Evolutionary conservation across 2,113 vertebrate genomes (phyloP), one percentile per base, ranked within the genome.

Genomic region (Xenus cinereus): DNA sequence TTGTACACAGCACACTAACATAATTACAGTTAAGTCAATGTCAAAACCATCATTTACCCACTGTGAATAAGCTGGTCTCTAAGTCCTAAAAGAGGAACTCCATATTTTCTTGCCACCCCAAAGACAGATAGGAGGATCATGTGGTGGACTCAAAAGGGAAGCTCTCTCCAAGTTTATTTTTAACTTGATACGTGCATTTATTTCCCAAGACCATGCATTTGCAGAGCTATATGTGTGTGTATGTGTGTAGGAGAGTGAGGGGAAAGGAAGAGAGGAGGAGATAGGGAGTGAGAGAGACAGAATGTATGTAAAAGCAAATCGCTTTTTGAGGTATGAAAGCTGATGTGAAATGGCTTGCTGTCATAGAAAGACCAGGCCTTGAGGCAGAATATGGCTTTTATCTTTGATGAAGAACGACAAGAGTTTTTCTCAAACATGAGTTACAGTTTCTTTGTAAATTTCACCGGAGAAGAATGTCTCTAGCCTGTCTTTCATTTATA

Each of bases 391-490:
- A 9, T 19, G 17, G 9, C 7, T 91, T 95, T 90, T 91, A 76
- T 35, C 45, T 90, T 66, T 54, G 22, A 59, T 43, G 27, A 69
- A 69, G 50, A 82, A 75, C 84, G 43, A 74, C 0, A 13, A 64
- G 50, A 5, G 20, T 35, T 54, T 73, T 80, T 9, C 53, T 91
- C 21, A 77, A 83, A 15, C 26, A 4, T 74, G 79, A 86, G 18
- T 90, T 90, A 59, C 6, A 60, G 9, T 59, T 92, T 77, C 45
- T 91, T 90, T 92, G 30, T 63, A 92, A 94, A 83, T 84, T 56
- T 90, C 75, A 90, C 27, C 0, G 0, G 74, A 77, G 27, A 90
- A 84, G 13, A 78, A 59, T 6, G 0, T 14, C 30, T 59, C 26
- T 69, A 51, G 28, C 67, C 10, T 69, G 14, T 69, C 41, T 93